These are phyloP conservation scores for Pandemis heparana DNA, from an alignment of 2,888 invertebrate species.

Conservation along the genomic window DNA sequence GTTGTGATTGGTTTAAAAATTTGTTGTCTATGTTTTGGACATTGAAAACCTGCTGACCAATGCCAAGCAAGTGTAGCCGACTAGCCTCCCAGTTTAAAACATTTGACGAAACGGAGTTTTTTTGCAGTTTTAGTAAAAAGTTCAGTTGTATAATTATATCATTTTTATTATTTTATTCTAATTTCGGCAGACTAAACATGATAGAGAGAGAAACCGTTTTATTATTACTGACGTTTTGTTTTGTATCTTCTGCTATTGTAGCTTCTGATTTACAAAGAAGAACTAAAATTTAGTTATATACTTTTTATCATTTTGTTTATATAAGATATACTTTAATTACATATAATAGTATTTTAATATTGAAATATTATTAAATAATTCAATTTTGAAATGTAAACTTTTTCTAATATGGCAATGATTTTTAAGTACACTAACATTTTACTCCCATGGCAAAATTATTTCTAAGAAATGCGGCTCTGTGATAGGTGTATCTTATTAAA, in stretches of 20 bases:
- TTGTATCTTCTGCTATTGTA: background rate
- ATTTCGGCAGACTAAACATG: background rate
- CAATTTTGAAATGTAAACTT: background rate
- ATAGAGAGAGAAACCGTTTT: background rate
- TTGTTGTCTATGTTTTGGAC: slow-evolving; percentile 44
- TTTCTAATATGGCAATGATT: background rate
- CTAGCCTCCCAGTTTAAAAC: slow-evolving; percentile 49
- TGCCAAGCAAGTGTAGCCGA: slow-evolving; percentile 38
- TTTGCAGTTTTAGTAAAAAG: background rate
- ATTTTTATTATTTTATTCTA: background rate
- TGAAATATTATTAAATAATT: too few species aligned
- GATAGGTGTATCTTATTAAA: slow-evolving; percentile 15
- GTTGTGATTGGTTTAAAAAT: slow-evolving; percentile 59
- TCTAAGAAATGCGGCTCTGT: slow-evolving; percentile 5
- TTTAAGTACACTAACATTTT: background rate
- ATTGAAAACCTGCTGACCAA: slow-evolving; percentile 61
- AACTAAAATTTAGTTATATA: too few species aligned
- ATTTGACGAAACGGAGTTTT: background rate
- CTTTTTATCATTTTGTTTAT: too few species aligned
- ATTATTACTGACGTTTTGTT: background rate
- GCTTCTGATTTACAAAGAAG: background rate
- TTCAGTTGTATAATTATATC: background rate
- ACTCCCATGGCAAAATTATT: slow-evolving; percentile 18
- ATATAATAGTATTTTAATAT: too few species aligned
- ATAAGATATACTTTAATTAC: too few species aligned